Conservation (phyloP, 2,113 vertebrate species). For the Gambusia affinis region DNA sequence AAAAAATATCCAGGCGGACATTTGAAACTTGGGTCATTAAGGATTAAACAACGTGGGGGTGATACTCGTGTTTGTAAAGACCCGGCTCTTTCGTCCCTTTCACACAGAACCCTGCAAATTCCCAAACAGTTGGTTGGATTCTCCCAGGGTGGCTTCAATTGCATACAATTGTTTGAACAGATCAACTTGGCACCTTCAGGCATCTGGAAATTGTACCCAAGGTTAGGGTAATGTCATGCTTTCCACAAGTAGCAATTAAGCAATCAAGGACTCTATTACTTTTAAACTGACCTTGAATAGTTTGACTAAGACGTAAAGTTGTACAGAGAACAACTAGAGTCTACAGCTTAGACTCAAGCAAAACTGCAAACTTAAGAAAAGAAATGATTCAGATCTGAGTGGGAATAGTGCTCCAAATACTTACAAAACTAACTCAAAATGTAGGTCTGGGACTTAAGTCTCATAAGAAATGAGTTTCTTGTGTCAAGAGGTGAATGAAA, state of each 20-base stretch:
- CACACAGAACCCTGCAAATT: neutral
- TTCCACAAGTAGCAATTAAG: no score
- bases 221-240: neutral
- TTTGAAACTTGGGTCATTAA: no score
- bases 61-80: no score
- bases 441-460: no score
- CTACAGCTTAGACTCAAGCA: neutral
- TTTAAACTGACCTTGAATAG: neutral
- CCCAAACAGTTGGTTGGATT: neutral
- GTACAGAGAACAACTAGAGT: neutral
- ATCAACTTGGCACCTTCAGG: neutral
- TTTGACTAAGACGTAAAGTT: neutral
- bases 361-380: no score
- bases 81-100: neutral
- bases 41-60: no score
- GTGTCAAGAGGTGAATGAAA: no score
- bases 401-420: no score
- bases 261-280: neutral
- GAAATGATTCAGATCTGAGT: no score
- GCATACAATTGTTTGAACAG: neutral
- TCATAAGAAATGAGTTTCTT: no score
- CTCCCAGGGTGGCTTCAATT: neutral
- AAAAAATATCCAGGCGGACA: no score
- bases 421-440: no score
- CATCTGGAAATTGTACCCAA: neutral